These are phyloP conservation scores for Cephalotes varians DNA, from an alignment of 2,888 invertebrate species.

Conservation along the genomic window DNA sequence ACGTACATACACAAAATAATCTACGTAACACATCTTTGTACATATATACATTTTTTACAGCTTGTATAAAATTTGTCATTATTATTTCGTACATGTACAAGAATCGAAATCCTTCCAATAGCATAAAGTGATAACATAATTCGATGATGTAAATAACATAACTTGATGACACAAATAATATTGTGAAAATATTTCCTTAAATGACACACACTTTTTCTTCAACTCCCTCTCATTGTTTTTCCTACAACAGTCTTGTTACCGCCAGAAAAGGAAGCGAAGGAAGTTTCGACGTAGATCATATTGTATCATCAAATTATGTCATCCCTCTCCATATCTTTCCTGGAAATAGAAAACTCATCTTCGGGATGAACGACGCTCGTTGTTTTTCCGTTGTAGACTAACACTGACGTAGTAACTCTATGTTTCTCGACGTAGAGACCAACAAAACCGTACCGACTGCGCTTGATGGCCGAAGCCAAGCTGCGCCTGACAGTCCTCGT, in stretches of 20 bases:
- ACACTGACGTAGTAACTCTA: conserved; percentile 54
- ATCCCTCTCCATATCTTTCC: not conserved
- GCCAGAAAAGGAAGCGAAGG: not conserved
- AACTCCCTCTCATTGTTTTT: not conserved
- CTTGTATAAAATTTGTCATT: not conserved
- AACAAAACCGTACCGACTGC: conserved; percentile 58
- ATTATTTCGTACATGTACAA: no score
- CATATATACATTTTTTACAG: not conserved
- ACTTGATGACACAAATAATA: conserved; percentile 3
- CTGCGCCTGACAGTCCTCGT: conserved; percentile 67
- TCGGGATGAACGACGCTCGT: conserved; percentile 32
- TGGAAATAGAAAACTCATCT: conserved; percentile 48
- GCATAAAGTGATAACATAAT: not conserved
- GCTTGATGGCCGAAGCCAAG: conserved; percentile 53
- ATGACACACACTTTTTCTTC: conserved; percentile 26
- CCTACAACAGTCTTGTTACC: not conserved
- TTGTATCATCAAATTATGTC: conserved; percentile 43
- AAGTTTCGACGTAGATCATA: conserved; percentile 20
- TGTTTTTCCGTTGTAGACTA: conserved; percentile 46
- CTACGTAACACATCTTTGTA: not conserved
- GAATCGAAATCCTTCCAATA: not conserved
- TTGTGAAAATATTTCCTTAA: conserved; percentile 2
- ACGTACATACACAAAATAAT: not conserved
- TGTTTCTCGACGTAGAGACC: conserved; percentile 58
- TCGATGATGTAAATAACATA: not conserved